Evolutionary conservation across 2,113 vertebrate species (phyloP).

Genomic region (Barbus barbus): DNA sequence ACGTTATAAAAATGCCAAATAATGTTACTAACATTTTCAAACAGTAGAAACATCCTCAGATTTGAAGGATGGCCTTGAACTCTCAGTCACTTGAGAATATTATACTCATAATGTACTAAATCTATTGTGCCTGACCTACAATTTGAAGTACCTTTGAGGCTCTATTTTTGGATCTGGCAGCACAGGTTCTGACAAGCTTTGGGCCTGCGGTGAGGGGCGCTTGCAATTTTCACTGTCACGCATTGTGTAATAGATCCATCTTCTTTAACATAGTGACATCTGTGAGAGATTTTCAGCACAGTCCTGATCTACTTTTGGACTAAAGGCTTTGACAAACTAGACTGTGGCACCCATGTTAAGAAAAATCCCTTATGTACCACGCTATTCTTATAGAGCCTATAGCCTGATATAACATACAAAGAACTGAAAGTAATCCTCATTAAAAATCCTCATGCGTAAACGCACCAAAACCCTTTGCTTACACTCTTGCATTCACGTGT

Average conservation of each 20-base stretch:
- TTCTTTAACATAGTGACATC: conserved; percentile 23
- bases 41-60: neutral
- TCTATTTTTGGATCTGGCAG: conserved; percentile 48
- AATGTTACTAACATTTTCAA: neutral
- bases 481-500: conserved; percentile 61
- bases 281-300: conserved; percentile 14
- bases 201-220: conserved; percentile 36
- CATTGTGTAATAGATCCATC: conserved; percentile 51
- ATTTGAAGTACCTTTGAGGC: conserved; percentile 44
- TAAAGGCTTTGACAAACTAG: neutral
- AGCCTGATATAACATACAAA: neutral
- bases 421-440: too few species aligned
- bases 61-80: neutral
- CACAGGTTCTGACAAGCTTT: conserved; percentile 51
- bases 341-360: neutral
- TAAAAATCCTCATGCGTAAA: too few species aligned
- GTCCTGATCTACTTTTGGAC: conserved; percentile 36
- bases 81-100: neutral
- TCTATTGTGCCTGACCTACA: conserved; percentile 53
- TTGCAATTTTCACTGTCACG: conserved; percentile 45
- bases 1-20: neutral
- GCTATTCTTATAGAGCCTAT: neutral
- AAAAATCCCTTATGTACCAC: neutral
- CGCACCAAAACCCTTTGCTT: conserved; percentile 56
- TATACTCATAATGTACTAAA: conserved; percentile 38